Percentiles rank a stretch among this genome's conserved stretches.
phyloP scores from a whole-genome alignment of 1,140 invertebrate genomes.

The Leptopilina clavipes region DNA sequence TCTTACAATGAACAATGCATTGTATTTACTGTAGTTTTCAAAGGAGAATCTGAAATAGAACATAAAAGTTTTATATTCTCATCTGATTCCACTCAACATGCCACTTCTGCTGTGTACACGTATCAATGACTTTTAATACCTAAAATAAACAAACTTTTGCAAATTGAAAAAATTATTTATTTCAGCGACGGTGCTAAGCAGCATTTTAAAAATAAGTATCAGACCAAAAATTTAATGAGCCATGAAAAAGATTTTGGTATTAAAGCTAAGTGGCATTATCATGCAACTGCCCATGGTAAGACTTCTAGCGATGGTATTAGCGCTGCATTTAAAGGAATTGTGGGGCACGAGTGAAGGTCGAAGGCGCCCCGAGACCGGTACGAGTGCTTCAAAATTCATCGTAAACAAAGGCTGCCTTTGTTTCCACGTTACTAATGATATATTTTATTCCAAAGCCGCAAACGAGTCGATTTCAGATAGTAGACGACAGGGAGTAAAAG shows the following conservation, averaged over 20 bases:
- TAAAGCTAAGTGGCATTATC: constrained; percentile 59
- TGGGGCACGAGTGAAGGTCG: no score
- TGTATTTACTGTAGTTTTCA: constrained; percentile 52
- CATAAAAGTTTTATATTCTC: not conserved
- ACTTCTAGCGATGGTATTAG: constrained; percentile 50
- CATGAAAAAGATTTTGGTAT: constrained; percentile 51
- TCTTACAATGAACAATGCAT: constrained; percentile 53
- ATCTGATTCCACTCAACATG: not conserved
- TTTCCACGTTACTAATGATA: no score
- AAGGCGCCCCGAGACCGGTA: no score
- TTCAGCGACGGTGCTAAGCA: constrained; percentile 45
- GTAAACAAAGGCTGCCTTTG: no score
- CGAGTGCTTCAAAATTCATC: no score
- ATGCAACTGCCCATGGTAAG: constrained; percentile 61
- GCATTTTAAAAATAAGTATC: constrained; percentile 53
- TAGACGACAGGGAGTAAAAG: no score
- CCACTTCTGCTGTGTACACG: not conserved
- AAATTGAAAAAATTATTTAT: constrained; percentile 46
- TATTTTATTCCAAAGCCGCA: no score
- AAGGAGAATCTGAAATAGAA: constrained; percentile 34
- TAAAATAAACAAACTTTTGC: constrained; percentile 37
- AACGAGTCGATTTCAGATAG: no score
- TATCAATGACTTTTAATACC: constrained; percentile 1
- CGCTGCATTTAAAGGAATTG: constrained; percentile 45
- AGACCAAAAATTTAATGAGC: constrained; percentile 47